Evolutionary conservation across 2,797 vertebrate genomes (phyloP).

Genomic region (Phrynocephalus vlangalii): DNA sequence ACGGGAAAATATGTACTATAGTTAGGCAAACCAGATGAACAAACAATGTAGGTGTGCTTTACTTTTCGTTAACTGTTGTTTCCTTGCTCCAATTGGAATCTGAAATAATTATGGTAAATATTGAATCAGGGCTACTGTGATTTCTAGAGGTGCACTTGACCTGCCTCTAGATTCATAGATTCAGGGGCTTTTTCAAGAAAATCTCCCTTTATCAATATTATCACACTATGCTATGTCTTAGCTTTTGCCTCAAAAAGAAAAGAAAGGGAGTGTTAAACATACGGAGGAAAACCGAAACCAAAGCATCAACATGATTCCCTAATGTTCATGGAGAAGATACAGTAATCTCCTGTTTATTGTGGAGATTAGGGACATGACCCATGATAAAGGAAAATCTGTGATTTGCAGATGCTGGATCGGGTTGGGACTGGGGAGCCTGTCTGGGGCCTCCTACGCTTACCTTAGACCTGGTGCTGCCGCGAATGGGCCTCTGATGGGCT

Average conservation of each 20-base stretch:
- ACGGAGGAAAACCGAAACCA: not conserved
- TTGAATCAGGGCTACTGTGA: not conserved
- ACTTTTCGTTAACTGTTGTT: slow-evolving; percentile 1
- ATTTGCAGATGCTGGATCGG: no score
- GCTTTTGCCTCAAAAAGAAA: slow-evolving; percentile 23
- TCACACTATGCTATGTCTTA: not conserved
- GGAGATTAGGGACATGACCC: no score
- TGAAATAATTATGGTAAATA: slow-evolving; percentile 7
- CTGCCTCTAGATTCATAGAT: no score
- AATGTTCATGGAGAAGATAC: slow-evolving; percentile 34
- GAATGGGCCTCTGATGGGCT: no score
- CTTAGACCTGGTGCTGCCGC: no score
- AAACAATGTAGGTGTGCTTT: not conserved
- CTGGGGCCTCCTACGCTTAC: no score
- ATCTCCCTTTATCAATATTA: not conserved
- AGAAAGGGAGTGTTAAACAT: not conserved
- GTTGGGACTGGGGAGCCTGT: no score
- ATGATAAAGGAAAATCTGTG: no score
- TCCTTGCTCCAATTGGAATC: slow-evolving; percentile 6
- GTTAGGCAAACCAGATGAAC: slow-evolving; percentile 18
- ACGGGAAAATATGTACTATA: not conserved
- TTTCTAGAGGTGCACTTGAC: not conserved
- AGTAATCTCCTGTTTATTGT: no score
- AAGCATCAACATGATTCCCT: slow-evolving; percentile 33
- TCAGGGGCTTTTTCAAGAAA: not conserved